A percentile compares a stretch with the other conserved stretches of the same genome.
Conservation (phyloP, 2,888 invertebrate genomes). For the Andrena marginata region DNA sequence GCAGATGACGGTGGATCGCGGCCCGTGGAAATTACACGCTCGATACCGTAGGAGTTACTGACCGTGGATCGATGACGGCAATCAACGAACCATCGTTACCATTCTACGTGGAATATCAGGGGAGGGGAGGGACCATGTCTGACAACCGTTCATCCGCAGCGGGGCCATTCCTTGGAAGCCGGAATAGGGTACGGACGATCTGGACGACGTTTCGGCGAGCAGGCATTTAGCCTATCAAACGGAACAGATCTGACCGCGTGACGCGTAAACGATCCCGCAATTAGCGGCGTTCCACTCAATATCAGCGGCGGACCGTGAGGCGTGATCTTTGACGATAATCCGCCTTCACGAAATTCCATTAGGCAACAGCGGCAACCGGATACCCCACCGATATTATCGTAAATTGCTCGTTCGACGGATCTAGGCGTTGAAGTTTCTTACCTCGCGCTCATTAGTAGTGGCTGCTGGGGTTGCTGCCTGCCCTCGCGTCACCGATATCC, state of each 20-base stretch:
- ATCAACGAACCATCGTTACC: constrained; percentile 51
- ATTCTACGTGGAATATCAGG: constrained; percentile 35
- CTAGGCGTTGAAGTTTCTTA: constrained; percentile 59
- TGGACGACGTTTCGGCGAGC: constrained; percentile 35
- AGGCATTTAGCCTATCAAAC: constrained; percentile 64
- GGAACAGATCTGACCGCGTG: constrained; percentile 64
- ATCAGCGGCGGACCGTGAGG: constrained; percentile 46
- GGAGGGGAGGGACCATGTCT: constrained; percentile 11
- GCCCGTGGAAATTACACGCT: constrained; percentile 45
- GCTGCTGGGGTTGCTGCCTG: not conserved
- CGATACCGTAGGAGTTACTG: constrained; percentile 32
- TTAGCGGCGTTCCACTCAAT: constrained; percentile 63
- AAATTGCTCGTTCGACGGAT: constrained; percentile 63
- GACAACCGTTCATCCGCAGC: constrained; percentile 58
- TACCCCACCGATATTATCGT: constrained; percentile 59
- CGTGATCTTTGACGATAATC: constrained; percentile 60
- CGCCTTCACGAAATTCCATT: constrained; percentile 61
- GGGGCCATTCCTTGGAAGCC: constrained; percentile 51
- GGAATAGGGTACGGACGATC: constrained; percentile 25
- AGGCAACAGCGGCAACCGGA: constrained; percentile 36
- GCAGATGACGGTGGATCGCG: constrained; percentile 23
- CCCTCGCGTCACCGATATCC: no score
- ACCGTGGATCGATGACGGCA: constrained; percentile 41
- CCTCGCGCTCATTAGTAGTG: constrained; percentile 46
- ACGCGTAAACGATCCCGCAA: constrained; percentile 69